A percentile compares a stretch with the other conserved stretches of the same genome.
phyloP scores from a whole-genome alignment of 2,797 vertebrate species.

The Silurus lanzhouensis region DNA sequence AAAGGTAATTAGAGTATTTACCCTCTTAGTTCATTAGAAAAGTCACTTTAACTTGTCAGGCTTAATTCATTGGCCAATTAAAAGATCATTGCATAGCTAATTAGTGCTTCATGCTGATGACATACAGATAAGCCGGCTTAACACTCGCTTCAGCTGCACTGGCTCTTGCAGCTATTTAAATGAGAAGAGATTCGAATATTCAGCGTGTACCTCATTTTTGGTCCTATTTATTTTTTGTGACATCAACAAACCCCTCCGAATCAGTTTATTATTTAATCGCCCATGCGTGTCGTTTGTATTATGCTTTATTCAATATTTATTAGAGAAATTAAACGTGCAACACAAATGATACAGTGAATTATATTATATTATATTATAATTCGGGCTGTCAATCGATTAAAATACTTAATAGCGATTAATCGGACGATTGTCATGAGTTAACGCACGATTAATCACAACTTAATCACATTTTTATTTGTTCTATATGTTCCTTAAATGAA shows the following conservation, averaged over 20 bases:
- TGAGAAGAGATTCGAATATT: background rate
- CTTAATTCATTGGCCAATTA: slow-evolving; percentile 51
- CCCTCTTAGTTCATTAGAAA: slow-evolving; percentile 28
- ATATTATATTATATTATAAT: no score
- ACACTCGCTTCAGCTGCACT: background rate
- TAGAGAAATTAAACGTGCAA: no score
- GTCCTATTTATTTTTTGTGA: background rate
- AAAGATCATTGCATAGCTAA: slow-evolving; percentile 48
- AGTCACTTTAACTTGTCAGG: slow-evolving; percentile 43
- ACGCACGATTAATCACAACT: no score
- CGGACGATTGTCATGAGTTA: no score
- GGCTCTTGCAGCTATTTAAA: slow-evolving; percentile 1
- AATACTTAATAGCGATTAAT: no score
- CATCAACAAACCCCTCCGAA: background rate
- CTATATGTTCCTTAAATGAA: no score
- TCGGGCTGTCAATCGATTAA: no score
- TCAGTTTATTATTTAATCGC: background rate
- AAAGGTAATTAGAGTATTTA: slow-evolving; percentile 25
- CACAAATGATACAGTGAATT: no score
- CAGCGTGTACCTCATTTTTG: background rate
- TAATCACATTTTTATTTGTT: no score
- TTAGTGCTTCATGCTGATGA: slow-evolving; percentile 45
- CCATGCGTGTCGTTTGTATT: background rate
- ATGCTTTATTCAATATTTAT: background rate
- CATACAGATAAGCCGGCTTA: slow-evolving; percentile 40